Base-by-base conservation (phyloP, 2,113 vertebrate species). In the Strix aluco region DNA sequence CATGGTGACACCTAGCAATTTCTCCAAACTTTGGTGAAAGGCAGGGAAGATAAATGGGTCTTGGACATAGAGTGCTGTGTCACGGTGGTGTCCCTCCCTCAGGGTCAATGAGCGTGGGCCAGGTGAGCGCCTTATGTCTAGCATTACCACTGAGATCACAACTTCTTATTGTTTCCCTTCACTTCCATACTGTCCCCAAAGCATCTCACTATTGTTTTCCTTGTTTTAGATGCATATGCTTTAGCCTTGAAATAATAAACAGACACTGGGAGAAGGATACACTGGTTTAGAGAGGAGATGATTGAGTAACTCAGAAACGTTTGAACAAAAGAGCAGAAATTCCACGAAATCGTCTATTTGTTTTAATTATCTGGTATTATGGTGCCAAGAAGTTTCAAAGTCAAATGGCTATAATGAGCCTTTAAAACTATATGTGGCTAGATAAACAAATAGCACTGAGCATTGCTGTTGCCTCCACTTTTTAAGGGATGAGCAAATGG, bases 71-170 rank as follows among this genome's bases (percentile, higher is more conserved):
- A 10, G 20, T 61, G 36, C 18, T 30, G 20, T 61, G 52, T 55
- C 34, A 29, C 0, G 0, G 36, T 72, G 12, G 12, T 36, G n/a
- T 52, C 7, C 9, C 7, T 18, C 5, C 0, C 7, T 25, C 30
- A 32, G 22, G 38, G 16, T 15, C 57, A 62, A 14, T 5, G 29
- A 78, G 9, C 1, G 0, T 13, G 71, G 14, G 26, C 36, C 49
- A 70, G 38, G 55, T 18, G 62, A 81, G 15, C 0, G 6, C 42
- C 46, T 70, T 32, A 47, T 0, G 1, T 49, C 58, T 75, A 26
- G 16, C 0, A 0, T 26, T 65, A 19, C 36, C 44, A 49, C 67
- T 14, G 29, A 69, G 72, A 47, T 83, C 32, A 58, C 1, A 2
- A 30, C 51, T 77, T 73, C 13, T 49, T 46, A 84, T 38, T 0